Evolutionary conservation across 2,113 vertebrate genomes (phyloP).

Genomic region (Philantomba maxwellii): DNA sequence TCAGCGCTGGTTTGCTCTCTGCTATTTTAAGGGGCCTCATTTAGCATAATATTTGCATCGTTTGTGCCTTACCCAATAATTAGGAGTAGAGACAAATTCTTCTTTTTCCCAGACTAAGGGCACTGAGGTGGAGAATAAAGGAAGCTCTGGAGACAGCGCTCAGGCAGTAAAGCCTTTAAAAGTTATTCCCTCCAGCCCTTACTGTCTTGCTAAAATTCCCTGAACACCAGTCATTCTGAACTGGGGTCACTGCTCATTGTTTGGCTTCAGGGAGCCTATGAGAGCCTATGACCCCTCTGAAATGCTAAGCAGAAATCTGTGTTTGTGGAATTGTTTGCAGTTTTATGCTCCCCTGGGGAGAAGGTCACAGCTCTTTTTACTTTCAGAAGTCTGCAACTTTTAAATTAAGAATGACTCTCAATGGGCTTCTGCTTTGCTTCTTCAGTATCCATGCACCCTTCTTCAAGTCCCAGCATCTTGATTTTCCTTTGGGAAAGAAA

Average conservation of each 20-base stretch:
- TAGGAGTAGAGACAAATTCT: conserved; percentile 64
- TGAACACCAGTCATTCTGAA: background rate
- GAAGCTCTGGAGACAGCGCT: background rate
- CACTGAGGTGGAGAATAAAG: conserved; percentile 39
- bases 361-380: background rate
- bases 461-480: background rate
- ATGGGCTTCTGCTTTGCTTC: background rate
- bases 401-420: background rate
- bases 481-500: background rate
- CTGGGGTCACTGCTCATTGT: background rate
- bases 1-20: conserved; percentile 41
- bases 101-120: conserved; percentile 59
- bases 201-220: background rate
- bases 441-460: background rate
- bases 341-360: background rate
- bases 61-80: conserved; percentile 70
- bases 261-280: background rate
- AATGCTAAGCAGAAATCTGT: background rate
- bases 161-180: background rate
- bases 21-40: conserved; percentile 67
- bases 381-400: background rate
- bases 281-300: background rate
- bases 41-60: conserved; percentile 67
- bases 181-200: background rate
- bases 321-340: background rate